Conservation (phyloP, 2,888 invertebrate species). For the Sussaba pulchella region DNA sequence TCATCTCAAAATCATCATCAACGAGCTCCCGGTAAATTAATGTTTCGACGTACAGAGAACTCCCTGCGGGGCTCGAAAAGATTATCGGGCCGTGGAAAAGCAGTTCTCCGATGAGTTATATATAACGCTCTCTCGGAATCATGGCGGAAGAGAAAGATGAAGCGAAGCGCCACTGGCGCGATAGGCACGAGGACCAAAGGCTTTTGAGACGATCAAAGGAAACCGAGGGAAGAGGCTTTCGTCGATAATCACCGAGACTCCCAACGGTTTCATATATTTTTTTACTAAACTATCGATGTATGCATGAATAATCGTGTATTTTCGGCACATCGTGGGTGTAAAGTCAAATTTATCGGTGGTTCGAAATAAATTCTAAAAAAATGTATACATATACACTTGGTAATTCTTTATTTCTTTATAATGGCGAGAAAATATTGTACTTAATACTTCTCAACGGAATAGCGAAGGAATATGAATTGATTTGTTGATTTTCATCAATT, state of each 20-base stretch:
- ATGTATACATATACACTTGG: too few relatives aligned
- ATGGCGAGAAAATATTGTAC: too few relatives aligned
- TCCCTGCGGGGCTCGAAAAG: constrained; percentile 75
- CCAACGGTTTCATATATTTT: background rate
- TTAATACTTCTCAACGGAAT: too few relatives aligned
- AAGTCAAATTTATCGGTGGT: background rate
- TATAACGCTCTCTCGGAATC: constrained; percentile 41
- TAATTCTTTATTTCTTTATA: too few relatives aligned
- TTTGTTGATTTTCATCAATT: too few relatives aligned
- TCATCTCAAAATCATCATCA: constrained; percentile 61
- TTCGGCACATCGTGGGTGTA: background rate
- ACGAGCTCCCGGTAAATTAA: constrained; percentile 77
- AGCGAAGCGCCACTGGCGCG: constrained; percentile 22
- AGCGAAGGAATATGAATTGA: too few relatives aligned
- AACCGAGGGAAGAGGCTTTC: constrained; percentile 38
- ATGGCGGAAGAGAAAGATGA: constrained; percentile 69
- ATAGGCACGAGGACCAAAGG: constrained; percentile 27
- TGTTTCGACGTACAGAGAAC: constrained; percentile 76
- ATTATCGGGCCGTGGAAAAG: constrained; percentile 74
- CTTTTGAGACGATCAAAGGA: constrained; percentile 61
- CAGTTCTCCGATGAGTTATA: background rate
- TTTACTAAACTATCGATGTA: background rate
- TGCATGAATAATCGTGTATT: background rate
- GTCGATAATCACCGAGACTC: constrained; percentile 55
- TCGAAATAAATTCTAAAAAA: background rate